These are phyloP conservation scores for Agriopis marginaria DNA, from an alignment of 2,888 invertebrate genomes.

Conservation along the genomic window DNA sequence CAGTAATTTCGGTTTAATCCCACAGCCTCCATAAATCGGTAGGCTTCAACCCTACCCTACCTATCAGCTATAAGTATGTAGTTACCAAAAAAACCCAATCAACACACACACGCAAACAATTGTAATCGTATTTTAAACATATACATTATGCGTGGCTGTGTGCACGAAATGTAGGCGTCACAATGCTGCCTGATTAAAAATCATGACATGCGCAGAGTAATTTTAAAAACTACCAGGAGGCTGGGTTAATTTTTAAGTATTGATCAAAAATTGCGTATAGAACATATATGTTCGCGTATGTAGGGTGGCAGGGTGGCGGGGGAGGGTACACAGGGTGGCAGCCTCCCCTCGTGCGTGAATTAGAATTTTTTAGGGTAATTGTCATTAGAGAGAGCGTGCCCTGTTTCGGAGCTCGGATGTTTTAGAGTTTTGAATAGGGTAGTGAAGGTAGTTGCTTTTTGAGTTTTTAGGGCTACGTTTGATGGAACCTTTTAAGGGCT, in stretches of 20 bases:
- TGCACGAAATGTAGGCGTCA: slow-evolving; percentile 65
- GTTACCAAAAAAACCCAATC: slow-evolving; percentile 52
- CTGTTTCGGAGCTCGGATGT: slow-evolving; percentile 36
- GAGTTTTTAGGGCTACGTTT: slow-evolving; percentile 23
- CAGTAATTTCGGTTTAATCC: slow-evolving; percentile 40
- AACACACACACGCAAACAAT: slow-evolving; percentile 48
- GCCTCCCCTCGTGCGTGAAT: slow-evolving; percentile 71
- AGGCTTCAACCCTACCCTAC: slow-evolving; percentile 28
- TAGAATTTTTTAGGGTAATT: slow-evolving; percentile 79
- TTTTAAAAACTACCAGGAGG: slow-evolving; percentile 84
- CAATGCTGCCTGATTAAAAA: slow-evolving; percentile 83
- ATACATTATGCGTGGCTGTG: slow-evolving; percentile 42
- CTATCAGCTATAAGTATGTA: slow-evolving; percentile 45
- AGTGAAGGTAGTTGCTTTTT: slow-evolving; percentile 25
- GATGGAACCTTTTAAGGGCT: not conserved
- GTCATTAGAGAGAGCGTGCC: slow-evolving; percentile 71
- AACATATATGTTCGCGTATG: slow-evolving; percentile 53
- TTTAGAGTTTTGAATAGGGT: slow-evolving; percentile 36
- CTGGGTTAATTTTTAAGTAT: slow-evolving; percentile 86
- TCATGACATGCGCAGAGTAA: slow-evolving; percentile 86
- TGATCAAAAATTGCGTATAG: slow-evolving; percentile 85
- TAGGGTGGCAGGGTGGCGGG: slow-evolving; percentile 42
- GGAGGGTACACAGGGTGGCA: slow-evolving; percentile 40
- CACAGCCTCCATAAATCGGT: slow-evolving; percentile 35
- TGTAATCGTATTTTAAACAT: slow-evolving; percentile 49